Percentiles rank a stretch among this genome's conserved stretches.
Evolutionary conservation across 2,888 invertebrate genomes (phyloP).

Genomic region (Volucella bombylans): DNA sequence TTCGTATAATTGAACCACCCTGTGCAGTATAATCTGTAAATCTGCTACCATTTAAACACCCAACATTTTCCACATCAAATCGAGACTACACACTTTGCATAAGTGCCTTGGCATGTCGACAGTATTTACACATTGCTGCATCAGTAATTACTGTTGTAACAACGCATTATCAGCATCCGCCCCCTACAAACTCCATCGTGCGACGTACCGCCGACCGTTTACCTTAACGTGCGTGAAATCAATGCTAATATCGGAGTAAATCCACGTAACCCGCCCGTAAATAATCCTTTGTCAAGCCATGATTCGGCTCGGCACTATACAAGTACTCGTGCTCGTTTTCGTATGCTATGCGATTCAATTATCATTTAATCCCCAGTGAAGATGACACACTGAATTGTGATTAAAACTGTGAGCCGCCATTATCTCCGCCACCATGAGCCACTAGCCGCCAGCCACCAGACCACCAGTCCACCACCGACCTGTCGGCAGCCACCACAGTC

Average conservation of each 20-base stretch:
- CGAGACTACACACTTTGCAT: constrained; percentile 20
- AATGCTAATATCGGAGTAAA: constrained; percentile 28
- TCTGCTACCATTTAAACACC: constrained; percentile 36
- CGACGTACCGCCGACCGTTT: neutral
- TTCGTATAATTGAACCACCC: neutral
- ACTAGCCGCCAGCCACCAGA: too few relatives aligned
- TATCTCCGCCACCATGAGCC: too few relatives aligned
- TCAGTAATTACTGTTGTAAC: constrained; percentile 45
- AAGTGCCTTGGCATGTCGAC: constrained; percentile 56
- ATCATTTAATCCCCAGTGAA: constrained; percentile 54
- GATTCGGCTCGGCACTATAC: constrained; percentile 19
- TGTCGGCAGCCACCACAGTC: too few relatives aligned
- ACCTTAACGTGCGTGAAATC: constrained; percentile 23
- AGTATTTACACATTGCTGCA: constrained; percentile 42
- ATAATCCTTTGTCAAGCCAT: constrained; percentile 54
- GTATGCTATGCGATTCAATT: constrained; percentile 57
- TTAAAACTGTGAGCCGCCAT: constrained; percentile 37
- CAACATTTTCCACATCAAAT: constrained; percentile 39
- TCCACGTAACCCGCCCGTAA: constrained; percentile 42
- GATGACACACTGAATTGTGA: constrained; percentile 52
- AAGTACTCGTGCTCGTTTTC: too few relatives aligned
- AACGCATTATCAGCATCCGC: constrained; percentile 39
- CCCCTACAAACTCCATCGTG: neutral
- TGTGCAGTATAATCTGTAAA: constrained; percentile 9
- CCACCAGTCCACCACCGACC: too few relatives aligned